Evolutionary conservation across 2,113 vertebrate genomes (phyloP), one percentile per base, ranked within the genome.

Genomic region (Psilopsiagon aymara): DNA sequence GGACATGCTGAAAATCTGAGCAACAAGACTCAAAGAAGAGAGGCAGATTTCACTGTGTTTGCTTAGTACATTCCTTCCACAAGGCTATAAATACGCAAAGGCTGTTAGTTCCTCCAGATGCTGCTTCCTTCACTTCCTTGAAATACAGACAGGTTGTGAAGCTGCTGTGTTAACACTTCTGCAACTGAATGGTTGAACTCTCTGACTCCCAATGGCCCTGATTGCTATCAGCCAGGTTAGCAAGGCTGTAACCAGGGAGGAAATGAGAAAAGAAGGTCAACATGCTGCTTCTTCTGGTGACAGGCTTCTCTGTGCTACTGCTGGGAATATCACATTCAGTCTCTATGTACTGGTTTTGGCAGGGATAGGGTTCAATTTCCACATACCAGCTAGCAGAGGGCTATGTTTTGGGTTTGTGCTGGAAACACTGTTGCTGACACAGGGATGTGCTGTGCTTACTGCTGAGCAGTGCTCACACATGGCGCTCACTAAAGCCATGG

Each of bases 21-120:
- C 24, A 49, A 43, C 0, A 1, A 25, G 43, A 70, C 0, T 3
- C 21, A 39, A 9, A 7, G 14, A 20, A 33, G 39, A 92, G 92
- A 83, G 33, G 24, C 37, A 78, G n/a, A 21, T 75, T 84, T 86
- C 29, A 25, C 47, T 2, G 1, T 21, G 2, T 0, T 21, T 44
- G 90, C 81, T 70, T 39, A 24, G 1, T 69, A 24, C 3, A 2
- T 51, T 90, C 47, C 16, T 60, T 90, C 52, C 24, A 71, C 14
- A 19, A 66, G 11, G 17, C 53, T 92, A 43, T 39, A 69, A 59
- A 80, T 3, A 16, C 4, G 6, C 9, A 39, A 70, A 80, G 13
- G 37, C 13, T 1, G 7, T 24, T 17, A 1, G 2, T 20, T 4
- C 35, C 33, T 84, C 52, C 44, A 82, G 83, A 62, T 2, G 23